These are phyloP conservation scores for Stomatorhinus walkeri DNA, from an alignment of 2,797 vertebrate species.

Conservation along the genomic window DNA sequence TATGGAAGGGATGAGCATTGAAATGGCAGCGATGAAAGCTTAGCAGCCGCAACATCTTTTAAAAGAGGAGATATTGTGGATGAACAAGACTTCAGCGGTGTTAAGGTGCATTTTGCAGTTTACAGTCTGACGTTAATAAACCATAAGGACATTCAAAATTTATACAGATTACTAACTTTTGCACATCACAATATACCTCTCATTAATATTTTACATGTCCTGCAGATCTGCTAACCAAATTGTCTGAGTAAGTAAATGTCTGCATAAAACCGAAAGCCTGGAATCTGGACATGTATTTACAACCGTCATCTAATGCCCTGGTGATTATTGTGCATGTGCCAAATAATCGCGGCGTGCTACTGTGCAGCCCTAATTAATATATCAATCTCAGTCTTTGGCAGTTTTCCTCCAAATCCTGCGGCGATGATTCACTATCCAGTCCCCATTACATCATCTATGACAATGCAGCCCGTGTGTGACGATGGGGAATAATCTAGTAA, in stretches of 20 bases:
- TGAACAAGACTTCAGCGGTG: neutral
- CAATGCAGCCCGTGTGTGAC: neutral
- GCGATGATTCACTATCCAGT: neutral
- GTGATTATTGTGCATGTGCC: neutral
- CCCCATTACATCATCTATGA: neutral
- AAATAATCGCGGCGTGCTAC: neutral
- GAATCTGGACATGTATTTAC: neutral
- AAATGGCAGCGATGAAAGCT: neutral
- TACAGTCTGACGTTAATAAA: neutral
- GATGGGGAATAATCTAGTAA: neutral
- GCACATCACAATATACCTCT: neutral
- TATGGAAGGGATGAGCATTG: neutral
- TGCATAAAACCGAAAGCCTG: neutral
- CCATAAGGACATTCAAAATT: neutral
- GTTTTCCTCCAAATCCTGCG: neutral
- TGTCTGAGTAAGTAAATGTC: neutral
- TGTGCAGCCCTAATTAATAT: neutral
- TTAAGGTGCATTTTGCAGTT: neutral
- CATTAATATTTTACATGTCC: neutral
- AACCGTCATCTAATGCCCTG: neutral
- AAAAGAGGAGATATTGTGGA: neutral
- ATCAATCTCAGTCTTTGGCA: neutral
- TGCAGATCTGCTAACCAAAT: neutral
- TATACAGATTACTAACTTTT: neutral
- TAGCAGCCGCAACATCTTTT: neutral